These are phyloP conservation scores for Miniopterus natalensis DNA, from an alignment of 2,113 vertebrate genomes.

Conservation along the genomic window DNA sequence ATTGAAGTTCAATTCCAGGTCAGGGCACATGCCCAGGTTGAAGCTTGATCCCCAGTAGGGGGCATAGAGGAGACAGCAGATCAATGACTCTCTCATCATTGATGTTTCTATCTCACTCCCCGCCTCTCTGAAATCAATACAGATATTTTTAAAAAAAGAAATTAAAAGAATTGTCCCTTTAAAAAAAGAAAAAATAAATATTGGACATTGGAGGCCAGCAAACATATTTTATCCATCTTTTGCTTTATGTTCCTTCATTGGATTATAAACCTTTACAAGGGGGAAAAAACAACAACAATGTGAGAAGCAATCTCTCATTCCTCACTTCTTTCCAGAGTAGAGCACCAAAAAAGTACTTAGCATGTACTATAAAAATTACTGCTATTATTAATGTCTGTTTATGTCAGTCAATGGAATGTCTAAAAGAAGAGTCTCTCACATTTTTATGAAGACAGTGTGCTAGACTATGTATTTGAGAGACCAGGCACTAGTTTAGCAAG, in stretches of 20 bases:
- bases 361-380: background rate
- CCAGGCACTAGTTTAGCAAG: background rate
- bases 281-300: background rate
- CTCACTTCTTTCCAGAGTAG: background rate
- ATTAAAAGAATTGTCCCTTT: too few relatives aligned
- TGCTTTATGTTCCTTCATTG: background rate
- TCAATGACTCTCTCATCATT: too few relatives aligned
- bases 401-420: background rate
- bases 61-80: too few relatives aligned
- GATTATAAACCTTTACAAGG: background rate
- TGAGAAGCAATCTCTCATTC: background rate
- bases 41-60: too few relatives aligned
- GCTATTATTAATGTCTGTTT: background rate
- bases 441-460: background rate
- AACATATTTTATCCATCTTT: background rate
- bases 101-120: too few relatives aligned
- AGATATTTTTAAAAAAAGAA: too few relatives aligned
- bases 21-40: too few relatives aligned
- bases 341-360: background rate
- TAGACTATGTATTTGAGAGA: background rate
- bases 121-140: too few relatives aligned
- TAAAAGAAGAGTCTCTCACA: background rate
- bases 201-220: background rate
- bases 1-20: too few relatives aligned
- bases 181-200: background rate